Evolutionary conservation across 2,113 vertebrate genomes (phyloP).

Genomic region (Myodes glareolus): DNA sequence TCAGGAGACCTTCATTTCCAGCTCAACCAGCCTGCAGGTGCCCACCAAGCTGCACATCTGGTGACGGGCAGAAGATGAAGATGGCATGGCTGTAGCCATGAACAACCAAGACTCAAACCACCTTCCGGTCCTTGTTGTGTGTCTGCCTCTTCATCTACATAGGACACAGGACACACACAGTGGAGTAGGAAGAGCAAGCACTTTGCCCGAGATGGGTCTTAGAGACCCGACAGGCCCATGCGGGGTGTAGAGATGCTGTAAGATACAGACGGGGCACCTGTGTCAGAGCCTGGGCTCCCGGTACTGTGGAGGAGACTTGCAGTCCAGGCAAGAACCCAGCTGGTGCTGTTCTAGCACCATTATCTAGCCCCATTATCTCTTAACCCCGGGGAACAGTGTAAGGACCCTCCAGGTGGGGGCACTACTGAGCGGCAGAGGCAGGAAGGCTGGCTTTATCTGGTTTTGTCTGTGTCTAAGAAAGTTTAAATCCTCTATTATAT

Average conservation of each 20-base stretch:
- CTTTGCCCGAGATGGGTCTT: neutral
- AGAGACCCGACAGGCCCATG: neutral
- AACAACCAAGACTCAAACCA: neutral
- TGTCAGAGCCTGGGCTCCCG: neutral
- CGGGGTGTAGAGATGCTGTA: neutral
- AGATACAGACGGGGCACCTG: neutral
- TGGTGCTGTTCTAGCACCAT: too few species aligned
- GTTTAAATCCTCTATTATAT: neutral
- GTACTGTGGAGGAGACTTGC: neutral
- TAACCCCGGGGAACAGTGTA: neutral
- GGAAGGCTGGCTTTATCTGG: neutral
- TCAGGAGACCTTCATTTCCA: neutral
- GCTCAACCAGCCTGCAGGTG: neutral
- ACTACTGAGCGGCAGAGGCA: neutral
- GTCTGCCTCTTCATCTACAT: neutral
- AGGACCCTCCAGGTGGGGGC: neutral
- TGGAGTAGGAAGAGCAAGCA: neutral
- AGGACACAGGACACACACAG: neutral
- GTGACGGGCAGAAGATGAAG: neutral
- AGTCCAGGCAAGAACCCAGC: neutral
- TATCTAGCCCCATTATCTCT: neutral
- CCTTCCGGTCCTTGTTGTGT: neutral
- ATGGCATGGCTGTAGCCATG: too few species aligned
- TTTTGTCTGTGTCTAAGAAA: neutral
- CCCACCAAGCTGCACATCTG: neutral